These are phyloP conservation scores for Drosophila suzukii DNA, from an alignment of 1,140 invertebrate species.

Conservation along the genomic window DNA sequence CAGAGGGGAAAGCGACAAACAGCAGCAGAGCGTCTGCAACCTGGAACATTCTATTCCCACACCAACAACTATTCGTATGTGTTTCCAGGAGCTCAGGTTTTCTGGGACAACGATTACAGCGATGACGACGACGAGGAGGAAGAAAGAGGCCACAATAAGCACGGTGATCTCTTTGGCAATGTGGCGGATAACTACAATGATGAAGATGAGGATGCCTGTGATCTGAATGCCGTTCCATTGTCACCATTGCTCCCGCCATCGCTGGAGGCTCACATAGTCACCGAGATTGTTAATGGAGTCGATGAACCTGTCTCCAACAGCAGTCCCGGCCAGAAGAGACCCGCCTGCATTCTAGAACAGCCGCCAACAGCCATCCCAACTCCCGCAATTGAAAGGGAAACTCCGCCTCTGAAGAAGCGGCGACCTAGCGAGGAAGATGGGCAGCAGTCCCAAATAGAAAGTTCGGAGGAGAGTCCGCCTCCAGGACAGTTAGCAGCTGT, in stretches of 20 bases:
- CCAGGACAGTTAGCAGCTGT: conserved; percentile 44
- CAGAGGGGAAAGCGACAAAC: conserved; percentile 63
- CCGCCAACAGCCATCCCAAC: background rate
- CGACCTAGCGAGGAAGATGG: conserved; percentile 44
- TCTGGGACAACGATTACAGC: conserved; percentile 69
- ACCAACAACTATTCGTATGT: conserved; percentile 73
- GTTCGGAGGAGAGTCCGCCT: conserved; percentile 35
- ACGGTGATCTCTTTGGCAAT: conserved; percentile 46
- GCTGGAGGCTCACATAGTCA: conserved; percentile 75
- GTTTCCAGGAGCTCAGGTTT: conserved; percentile 80
- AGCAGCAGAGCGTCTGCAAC: conserved; percentile 66
- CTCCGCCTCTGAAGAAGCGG: conserved; percentile 58
- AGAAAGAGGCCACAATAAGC: conserved; percentile 18
- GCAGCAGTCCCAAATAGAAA: conserved; percentile 7
- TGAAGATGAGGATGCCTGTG: conserved; percentile 49
- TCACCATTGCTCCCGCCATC: conserved; percentile 69
- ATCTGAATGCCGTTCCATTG: conserved; percentile 63
- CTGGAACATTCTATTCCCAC: conserved; percentile 76
- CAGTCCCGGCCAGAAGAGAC: conserved; percentile 62
- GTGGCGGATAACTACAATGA: conserved; percentile 30
- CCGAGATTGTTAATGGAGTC: conserved; percentile 57
- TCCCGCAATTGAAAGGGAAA: conserved; percentile 31
- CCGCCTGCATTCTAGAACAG: conserved; percentile 16
- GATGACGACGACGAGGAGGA: conserved; percentile 70
- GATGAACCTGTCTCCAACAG: background rate